phyloP scores from a whole-genome alignment of 2,113 vertebrate genomes.

The Melanocharis versteri region DNA sequence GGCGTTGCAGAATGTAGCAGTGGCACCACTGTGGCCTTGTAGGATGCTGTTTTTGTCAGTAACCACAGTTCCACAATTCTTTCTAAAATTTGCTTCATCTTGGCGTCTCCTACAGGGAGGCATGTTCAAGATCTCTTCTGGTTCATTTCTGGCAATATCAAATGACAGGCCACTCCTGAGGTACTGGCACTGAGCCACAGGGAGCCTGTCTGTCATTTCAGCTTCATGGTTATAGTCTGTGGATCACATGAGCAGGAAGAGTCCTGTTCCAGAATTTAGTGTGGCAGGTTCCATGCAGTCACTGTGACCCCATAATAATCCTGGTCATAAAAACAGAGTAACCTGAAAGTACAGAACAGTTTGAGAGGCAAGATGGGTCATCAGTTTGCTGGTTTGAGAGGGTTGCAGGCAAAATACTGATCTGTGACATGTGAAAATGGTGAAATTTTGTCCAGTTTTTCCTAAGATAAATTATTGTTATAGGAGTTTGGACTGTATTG shows the following conservation, averaged over 20 bases:
- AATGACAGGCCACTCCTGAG: background rate
- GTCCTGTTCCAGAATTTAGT: background rate
- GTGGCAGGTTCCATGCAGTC: background rate
- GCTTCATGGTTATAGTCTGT: background rate
- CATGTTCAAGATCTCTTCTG: background rate
- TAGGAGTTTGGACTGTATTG: background rate
- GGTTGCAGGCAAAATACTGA: background rate
- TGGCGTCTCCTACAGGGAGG: background rate
- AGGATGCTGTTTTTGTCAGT: background rate
- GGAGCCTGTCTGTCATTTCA: background rate
- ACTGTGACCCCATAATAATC: background rate
- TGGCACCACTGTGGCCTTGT: background rate
- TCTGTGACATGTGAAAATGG: background rate
- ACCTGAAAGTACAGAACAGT: background rate
- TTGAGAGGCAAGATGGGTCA: background rate
- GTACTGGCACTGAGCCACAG: background rate
- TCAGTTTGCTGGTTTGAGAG: background rate
- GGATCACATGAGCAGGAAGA: background rate
- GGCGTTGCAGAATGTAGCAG: background rate
- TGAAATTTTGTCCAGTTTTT: background rate
- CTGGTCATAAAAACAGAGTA: background rate
- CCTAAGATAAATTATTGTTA: background rate
- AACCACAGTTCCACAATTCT: background rate
- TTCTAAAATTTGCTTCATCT: background rate
- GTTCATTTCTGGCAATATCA: background rate